Conservation (phyloP, 2,888 invertebrate species). For the Trachelus troglodyta region DNA sequence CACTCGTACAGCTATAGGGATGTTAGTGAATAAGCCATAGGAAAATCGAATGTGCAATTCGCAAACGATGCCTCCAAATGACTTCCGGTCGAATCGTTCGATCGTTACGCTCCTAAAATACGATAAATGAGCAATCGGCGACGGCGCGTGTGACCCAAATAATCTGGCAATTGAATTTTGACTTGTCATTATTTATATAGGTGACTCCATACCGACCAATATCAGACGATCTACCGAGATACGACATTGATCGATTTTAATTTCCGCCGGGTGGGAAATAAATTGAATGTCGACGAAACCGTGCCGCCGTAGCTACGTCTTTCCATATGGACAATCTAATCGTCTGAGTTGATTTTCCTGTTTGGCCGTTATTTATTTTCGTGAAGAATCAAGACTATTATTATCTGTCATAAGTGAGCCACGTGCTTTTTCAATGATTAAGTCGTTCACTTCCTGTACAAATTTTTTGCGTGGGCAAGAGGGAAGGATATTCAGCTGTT, state of each 20-base stretch:
- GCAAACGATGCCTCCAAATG: not conserved
- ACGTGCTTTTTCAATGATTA: not conserved
- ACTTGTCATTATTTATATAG: conserved; percentile 40
- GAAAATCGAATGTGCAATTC: not conserved
- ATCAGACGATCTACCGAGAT: not conserved
- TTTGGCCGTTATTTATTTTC: not conserved
- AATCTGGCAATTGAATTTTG: conserved; percentile 38
- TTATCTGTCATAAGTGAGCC: not conserved
- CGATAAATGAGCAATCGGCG: conserved; percentile 27
- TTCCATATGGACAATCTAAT: not conserved
- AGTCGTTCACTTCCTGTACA: not conserved
- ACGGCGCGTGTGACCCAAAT: conserved; percentile 39
- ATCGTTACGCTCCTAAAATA: not conserved
- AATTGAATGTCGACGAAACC: not conserved
- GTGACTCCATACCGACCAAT: not conserved
- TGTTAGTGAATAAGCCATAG: not conserved
- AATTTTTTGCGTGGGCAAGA: not conserved
- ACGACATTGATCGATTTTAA: conserved; percentile 16
- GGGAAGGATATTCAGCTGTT: not conserved
- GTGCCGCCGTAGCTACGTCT: not conserved
- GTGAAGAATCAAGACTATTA: not conserved
- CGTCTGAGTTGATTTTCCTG: not conserved
- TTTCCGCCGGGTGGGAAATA: conserved; percentile 20
- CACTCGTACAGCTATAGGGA: not conserved
- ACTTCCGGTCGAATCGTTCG: not conserved